These are phyloP conservation scores for Orius laevigatus DNA, from an alignment of 1,140 invertebrate species.

Conservation along the genomic window DNA sequence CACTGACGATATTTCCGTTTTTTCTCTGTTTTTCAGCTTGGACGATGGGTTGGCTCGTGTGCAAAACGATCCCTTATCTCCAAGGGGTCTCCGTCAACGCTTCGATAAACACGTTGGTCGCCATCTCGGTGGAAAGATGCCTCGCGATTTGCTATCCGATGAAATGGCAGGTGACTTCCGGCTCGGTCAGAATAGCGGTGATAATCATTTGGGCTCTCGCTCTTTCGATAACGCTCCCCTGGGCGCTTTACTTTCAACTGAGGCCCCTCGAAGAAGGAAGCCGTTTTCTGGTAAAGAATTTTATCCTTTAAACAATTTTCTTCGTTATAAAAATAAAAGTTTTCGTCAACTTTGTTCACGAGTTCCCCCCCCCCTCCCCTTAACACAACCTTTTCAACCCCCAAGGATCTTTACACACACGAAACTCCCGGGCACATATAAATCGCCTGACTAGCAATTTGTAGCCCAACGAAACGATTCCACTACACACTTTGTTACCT, in stretches of 20 bases:
- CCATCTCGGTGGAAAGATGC: constrained; percentile 41
- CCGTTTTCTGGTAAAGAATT: constrained; percentile 22
- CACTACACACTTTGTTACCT: too few species aligned
- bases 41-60: constrained; percentile 39
- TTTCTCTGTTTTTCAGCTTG: constrained; percentile 35
- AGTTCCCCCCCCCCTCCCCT: too few species aligned
- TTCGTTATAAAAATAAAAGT: too few species aligned
- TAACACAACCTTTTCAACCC: too few species aligned
- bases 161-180: constrained; percentile 33
- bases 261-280: constrained; percentile 24
- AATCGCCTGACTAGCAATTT: too few species aligned
- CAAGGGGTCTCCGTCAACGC: constrained; percentile 46
- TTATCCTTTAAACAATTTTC: background rate
- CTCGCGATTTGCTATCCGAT: constrained; percentile 40
- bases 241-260: constrained; percentile 37
- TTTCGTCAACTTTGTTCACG: too few species aligned
- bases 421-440: too few species aligned
- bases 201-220: constrained; percentile 37
- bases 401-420: too few species aligned
- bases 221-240: constrained; percentile 35
- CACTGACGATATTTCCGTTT: background rate
- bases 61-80: constrained; percentile 41
- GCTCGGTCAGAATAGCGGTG: constrained; percentile 30
- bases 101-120: constrained; percentile 43
- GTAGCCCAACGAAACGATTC: too few species aligned